Base-by-base conservation (phyloP, 1,140 invertebrate species). In the Whitmania pigra region DNA sequence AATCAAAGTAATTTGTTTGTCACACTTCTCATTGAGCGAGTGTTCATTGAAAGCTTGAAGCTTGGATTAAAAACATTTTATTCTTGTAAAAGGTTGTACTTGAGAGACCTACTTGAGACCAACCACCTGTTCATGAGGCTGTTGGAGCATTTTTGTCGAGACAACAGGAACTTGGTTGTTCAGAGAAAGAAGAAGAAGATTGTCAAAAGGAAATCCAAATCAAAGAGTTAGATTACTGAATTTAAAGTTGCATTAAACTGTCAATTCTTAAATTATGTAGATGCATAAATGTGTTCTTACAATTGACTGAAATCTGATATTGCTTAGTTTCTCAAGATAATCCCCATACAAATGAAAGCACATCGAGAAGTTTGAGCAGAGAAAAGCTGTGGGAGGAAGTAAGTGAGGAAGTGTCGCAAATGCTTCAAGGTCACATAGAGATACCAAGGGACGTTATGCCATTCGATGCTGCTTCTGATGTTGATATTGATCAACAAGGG, bases 61-160 rank as follows among this genome's bases (percentile, higher is more conserved):
- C 73, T 49, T 31, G 22, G 17, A 67, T 49, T 73, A 27, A 18
- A 53, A 53, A 7, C 31, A 43, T n/a, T 54, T 70, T n/a, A 69
- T 43, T 60, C 20, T 53, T 6, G 69, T 53, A 81, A 72, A 77
- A 91, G 90, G 77, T 82, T 86, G 0, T 97, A 91, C 81, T 84
- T 97, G 66, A 86, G 88, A 71, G 93, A 97, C 83, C 83, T 97
- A 18, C 83, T 94, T 18, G 89, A 94, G 80, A 92, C 91, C 0
- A 88, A 88, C 36, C 93, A 97, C 83, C 84, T 95, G 73, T 97
- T 95, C 80, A 79, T 97, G 66, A 94, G 92, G 85, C 89, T 96
- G 87, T 81, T 97, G 73, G 90, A 97, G 80, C 83, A 87, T 69
- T 91, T 88, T 80, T 89, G 87, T 73, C 87, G 87, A 60, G 87